A percentile compares a stretch with the other conserved stretches of the same genome.
These are phyloP conservation scores for Netelia inedita DNA, from an alignment of 2,888 invertebrate species.

Conservation along the genomic window DNA sequence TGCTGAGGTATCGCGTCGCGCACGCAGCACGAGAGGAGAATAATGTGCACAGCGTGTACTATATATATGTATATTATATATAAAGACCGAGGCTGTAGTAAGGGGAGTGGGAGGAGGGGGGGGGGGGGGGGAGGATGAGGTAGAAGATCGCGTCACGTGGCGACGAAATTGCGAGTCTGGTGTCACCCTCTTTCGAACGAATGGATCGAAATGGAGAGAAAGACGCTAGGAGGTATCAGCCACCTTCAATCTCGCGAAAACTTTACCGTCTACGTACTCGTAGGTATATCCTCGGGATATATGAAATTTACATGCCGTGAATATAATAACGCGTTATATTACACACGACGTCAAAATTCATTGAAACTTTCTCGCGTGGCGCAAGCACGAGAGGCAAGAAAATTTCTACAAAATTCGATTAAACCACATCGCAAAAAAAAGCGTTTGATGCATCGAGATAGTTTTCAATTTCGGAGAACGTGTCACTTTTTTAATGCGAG, in stretches of 20 bases:
- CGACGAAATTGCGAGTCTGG: slow-evolving; percentile 25
- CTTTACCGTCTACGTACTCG: slow-evolving; percentile 3
- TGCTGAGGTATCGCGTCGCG: background rate
- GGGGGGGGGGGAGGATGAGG: too few species aligned
- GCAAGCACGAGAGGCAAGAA: background rate
- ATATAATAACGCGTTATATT: slow-evolving; percentile 1
- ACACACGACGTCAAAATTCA: background rate
- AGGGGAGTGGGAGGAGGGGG: background rate
- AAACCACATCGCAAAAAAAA: too few species aligned
- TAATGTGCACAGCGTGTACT: background rate
- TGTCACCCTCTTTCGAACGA: slow-evolving; percentile 19
- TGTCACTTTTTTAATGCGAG: too few species aligned
- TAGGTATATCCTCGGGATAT: background rate
- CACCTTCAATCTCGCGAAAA: slow-evolving; percentile 21
- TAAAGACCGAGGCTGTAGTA: too few species aligned
- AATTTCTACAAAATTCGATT: background rate
- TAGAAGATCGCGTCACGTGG: slow-evolving; percentile 45
- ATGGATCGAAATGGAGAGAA: slow-evolving; percentile 5
- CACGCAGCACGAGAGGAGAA: background rate
- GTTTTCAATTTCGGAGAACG: too few species aligned
- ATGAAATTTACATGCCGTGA: slow-evolving; percentile 8
- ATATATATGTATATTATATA: background rate
- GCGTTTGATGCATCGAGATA: too few species aligned
- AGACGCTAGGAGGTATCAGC: background rate
- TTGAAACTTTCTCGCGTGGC: background rate